Percentiles rank a stretch among this genome's conserved stretches.
Evolutionary conservation across 2,888 invertebrate species (phyloP).

Genomic region (Diaprepes abbreviatus): DNA sequence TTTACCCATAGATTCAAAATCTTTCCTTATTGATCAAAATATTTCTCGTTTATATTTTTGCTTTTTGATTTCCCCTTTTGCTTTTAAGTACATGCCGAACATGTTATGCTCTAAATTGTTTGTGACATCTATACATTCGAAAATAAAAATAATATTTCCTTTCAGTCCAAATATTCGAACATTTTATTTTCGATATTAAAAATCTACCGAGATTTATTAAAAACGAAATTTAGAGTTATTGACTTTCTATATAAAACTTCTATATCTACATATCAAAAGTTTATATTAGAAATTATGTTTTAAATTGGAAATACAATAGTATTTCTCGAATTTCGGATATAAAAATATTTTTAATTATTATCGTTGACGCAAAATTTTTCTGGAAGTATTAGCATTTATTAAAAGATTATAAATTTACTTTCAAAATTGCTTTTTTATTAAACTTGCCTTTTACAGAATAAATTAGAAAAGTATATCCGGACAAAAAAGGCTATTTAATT

Average conservation of each 20-base stretch:
- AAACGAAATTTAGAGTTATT: background rate
- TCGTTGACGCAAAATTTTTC: no score
- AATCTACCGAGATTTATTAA: background rate
- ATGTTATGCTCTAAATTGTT: background rate
- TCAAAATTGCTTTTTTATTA: background rate
- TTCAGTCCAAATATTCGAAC: background rate
- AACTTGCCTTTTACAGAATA: background rate
- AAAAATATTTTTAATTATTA: no score
- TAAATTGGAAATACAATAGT: no score
- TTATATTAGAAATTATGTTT: no score
- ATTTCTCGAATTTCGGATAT: no score
- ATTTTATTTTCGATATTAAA: background rate
- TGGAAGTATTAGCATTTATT: background rate
- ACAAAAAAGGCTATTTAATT: background rate
- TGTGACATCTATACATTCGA: background rate
- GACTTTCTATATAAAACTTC: no score
- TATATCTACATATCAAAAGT: no score
- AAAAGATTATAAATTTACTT: background rate
- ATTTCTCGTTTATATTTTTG: background rate
- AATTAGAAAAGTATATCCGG: background rate
- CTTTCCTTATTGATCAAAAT: background rate
- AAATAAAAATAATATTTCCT: constrained; percentile 4
- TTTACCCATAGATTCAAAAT: no score
- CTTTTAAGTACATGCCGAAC: background rate
- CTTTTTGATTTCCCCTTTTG: background rate